Evolutionary conservation across 2,113 vertebrate species (phyloP).

Genomic region (Phrynosoma platyrhinos): DNA sequence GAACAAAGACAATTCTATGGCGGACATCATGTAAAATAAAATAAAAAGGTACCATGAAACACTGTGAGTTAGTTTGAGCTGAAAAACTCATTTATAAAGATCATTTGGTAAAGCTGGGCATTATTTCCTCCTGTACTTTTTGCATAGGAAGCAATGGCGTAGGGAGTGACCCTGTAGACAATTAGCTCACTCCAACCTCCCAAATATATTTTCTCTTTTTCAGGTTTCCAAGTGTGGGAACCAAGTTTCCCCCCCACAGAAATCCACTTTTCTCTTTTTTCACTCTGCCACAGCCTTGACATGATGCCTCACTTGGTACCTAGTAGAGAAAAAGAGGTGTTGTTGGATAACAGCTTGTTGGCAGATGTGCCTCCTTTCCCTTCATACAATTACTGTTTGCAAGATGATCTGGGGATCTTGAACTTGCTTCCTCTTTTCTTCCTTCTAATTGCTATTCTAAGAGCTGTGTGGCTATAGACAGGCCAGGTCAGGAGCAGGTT

Average conservation of each 20-base stretch:
- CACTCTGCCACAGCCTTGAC: background rate
- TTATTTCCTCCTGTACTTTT: background rate
- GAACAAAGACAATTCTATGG: no score
- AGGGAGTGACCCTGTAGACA: background rate
- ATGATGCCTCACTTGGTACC: no score
- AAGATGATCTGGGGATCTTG: conserved; percentile 5
- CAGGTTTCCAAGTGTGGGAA: no score
- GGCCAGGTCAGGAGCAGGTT: conserved; percentile 6
- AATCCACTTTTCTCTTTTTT: background rate
- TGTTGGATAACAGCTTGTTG: background rate
- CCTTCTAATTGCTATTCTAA: background rate
- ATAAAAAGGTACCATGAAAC: no score
- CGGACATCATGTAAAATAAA: no score
- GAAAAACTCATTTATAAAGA: background rate
- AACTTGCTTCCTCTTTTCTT: conserved; percentile 21
- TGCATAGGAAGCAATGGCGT: background rate
- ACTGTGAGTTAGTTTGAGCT: background rate
- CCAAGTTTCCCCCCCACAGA: no score
- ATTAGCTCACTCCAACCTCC: background rate
- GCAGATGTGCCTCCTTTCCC: background rate
- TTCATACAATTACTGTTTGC: background rate
- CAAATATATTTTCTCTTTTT: background rate
- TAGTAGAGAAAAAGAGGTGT: background rate
- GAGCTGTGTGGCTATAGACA: background rate
- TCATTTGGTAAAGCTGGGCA: background rate